Evolutionary conservation across 2,797 vertebrate species (phyloP).

Genomic region (Buceros bicornis): DNA sequence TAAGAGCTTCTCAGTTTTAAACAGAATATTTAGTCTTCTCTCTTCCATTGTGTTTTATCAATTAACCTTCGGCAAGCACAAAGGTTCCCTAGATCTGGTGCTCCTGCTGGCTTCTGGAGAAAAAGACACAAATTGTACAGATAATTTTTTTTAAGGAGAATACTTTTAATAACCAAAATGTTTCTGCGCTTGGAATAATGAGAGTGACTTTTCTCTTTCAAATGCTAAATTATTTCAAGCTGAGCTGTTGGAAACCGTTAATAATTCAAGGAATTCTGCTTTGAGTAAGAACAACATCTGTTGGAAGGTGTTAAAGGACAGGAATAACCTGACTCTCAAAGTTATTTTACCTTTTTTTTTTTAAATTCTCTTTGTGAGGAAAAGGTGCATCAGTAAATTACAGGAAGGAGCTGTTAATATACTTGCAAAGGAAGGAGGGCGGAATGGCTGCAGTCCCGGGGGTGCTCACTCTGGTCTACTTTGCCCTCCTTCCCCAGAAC

Average conservation of each 20-base stretch:
- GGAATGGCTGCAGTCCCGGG: not conserved
- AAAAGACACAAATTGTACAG: constrained; percentile 57
- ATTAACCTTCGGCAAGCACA: constrained; percentile 58
- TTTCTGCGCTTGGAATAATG: constrained; percentile 71
- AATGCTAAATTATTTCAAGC: constrained; percentile 78
- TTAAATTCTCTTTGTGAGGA: not conserved
- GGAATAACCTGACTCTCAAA: constrained; percentile 50
- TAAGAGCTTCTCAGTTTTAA: not conserved
- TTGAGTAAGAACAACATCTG: constrained; percentile 70
- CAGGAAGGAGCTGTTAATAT: not conserved
- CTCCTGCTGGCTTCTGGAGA: constrained; percentile 52
- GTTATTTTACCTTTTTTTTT: constrained; percentile 40
- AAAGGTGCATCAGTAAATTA: not conserved
- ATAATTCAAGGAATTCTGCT: constrained; percentile 73
- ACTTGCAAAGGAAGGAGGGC: not conserved
- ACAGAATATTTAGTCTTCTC: not conserved
- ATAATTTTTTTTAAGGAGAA: constrained; percentile 10
- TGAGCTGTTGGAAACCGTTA: constrained; percentile 76
- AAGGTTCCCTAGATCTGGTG: constrained; percentile 21
- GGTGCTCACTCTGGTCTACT: not conserved
- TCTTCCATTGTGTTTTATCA: constrained; percentile 56
- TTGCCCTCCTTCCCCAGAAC: not conserved
- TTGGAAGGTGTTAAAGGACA: constrained; percentile 62
- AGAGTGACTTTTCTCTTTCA: constrained; percentile 74
- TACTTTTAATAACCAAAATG: constrained; percentile 70